Conservation (phyloP, 2,113 vertebrate species). For the Amphiprion ocellaris region DNA sequence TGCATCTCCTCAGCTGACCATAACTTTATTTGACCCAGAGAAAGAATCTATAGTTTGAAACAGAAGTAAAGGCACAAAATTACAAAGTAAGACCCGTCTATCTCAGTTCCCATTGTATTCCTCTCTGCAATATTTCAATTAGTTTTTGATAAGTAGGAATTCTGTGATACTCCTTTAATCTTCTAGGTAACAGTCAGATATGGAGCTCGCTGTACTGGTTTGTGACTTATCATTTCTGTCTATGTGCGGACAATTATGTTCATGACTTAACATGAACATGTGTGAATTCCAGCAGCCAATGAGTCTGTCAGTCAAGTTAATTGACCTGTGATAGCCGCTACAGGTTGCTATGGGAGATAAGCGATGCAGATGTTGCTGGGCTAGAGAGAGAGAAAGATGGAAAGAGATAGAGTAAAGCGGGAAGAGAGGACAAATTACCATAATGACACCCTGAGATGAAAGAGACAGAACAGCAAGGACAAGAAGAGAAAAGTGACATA, state of each 20-base stretch:
- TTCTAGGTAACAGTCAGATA: not conserved
- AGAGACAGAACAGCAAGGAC: not conserved
- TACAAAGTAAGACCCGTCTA: not conserved
- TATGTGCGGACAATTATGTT: constrained; percentile 15
- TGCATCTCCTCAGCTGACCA: not conserved
- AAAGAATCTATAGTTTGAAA: no score
- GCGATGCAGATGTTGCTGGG: constrained; percentile 58
- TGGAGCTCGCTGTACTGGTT: not conserved
- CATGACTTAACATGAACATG: constrained; percentile 42
- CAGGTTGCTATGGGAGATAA: constrained; percentile 61
- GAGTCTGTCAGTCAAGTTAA: constrained; percentile 29
- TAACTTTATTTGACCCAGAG: no score
- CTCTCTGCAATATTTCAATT: not conserved
- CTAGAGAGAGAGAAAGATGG: not conserved
- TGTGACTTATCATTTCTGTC: constrained; percentile 25
- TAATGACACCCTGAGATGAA: constrained; percentile 1
- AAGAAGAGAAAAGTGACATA: constrained; percentile 8
- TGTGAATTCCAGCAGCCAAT: constrained; percentile 27
- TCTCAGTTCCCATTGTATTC: not conserved
- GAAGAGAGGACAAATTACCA: constrained; percentile 2
- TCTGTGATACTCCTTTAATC: not conserved
- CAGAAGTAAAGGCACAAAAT: no score
- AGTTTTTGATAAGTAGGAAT: not conserved
- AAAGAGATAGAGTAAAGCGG: not conserved
- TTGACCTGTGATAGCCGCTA: constrained; percentile 28